Percentiles rank a stretch among this genome's conserved stretches.
These are phyloP conservation scores for Zaprionus obscuricornis DNA, from an alignment of 2,888 invertebrate species.

Conservation along the genomic window DNA sequence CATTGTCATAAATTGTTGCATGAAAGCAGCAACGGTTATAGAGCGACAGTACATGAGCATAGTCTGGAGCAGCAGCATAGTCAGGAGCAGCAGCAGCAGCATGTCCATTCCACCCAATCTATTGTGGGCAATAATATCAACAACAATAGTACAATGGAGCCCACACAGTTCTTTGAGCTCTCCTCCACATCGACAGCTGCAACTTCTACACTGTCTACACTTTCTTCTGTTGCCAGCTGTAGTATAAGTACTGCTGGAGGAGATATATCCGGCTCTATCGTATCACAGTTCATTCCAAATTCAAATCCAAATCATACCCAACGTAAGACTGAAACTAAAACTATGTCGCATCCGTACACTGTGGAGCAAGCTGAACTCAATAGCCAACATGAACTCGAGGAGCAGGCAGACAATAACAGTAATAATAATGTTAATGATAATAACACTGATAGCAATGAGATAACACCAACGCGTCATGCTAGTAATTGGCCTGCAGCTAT, in stretches of 20 bases:
- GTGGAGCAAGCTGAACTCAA: constrained; percentile 11
- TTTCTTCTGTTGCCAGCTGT: constrained; percentile 20
- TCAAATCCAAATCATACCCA: constrained; percentile 39
- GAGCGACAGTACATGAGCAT: constrained; percentile 1
- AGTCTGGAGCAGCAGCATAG: constrained; percentile 10
- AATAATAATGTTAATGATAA: background rate
- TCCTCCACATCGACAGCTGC: constrained; percentile 57
- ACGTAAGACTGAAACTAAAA: constrained; percentile 51
- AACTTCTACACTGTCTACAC: constrained; percentile 27
- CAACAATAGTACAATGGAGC: no score
- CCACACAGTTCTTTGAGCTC: constrained; percentile 58
- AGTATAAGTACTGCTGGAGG: constrained; percentile 11
- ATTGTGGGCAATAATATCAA: constrained; percentile 5
- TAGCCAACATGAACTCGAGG: background rate
- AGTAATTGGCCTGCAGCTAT: constrained; percentile 58
- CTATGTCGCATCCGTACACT: constrained; percentile 3
- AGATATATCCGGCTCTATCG: background rate
- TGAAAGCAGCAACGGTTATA: constrained; percentile 5
- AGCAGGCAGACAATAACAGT: constrained; percentile 16
- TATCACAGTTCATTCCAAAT: constrained; percentile 52
- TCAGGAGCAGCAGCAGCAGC: constrained; percentile 25
- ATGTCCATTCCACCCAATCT: constrained; percentile 62
- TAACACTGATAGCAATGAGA: constrained; percentile 11
- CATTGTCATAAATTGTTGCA: constrained; percentile 32
- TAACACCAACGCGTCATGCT: constrained; percentile 10